A percentile compares a stretch with the other conserved stretches of the same genome.
These are phyloP conservation scores for Drosophila gunungcola DNA, from an alignment of 1,140 invertebrate genomes.

Conservation along the genomic window DNA sequence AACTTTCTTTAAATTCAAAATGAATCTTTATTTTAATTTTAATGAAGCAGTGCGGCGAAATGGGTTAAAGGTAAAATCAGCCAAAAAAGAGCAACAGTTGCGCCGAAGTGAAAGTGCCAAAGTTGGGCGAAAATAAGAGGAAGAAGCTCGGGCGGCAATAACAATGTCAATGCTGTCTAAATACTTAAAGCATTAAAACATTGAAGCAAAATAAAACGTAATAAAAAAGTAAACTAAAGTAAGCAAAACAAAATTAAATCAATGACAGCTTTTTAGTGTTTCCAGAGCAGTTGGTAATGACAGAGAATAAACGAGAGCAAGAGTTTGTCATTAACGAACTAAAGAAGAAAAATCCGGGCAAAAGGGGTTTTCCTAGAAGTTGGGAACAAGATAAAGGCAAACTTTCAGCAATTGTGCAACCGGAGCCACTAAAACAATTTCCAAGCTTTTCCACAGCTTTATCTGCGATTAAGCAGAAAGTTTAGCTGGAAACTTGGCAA, in stretches of 20 bases:
- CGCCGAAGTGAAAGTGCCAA: conserved; percentile 70
- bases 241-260: conserved; percentile 19
- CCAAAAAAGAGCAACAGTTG: conserved; percentile 12
- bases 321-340: conserved; percentile 37
- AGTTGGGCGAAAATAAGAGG: conserved; percentile 48
- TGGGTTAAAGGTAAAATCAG: conserved; percentile 45
- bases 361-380: background rate
- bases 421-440: conserved; percentile 13
- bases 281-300: conserved; percentile 41
- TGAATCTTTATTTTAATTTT: background rate
- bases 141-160: conserved; percentile 69
- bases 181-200: conserved; percentile 74
- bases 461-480: background rate
- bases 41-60: background rate
- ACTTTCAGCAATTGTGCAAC: conserved; percentile 1
- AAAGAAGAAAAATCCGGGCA: background rate
- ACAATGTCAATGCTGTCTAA: conserved; percentile 65
- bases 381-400: background rate
- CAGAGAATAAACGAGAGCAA: conserved; percentile 23
- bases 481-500: conserved; percentile 51
- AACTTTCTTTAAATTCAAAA: background rate
- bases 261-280: conserved; percentile 39
- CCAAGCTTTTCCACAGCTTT: background rate
- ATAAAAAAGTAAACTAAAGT: conserved; percentile 16
- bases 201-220: conserved; percentile 34